Base-by-base conservation (phyloP, 2,888 invertebrate genomes). In the Sarcophaga carnaria region DNA sequence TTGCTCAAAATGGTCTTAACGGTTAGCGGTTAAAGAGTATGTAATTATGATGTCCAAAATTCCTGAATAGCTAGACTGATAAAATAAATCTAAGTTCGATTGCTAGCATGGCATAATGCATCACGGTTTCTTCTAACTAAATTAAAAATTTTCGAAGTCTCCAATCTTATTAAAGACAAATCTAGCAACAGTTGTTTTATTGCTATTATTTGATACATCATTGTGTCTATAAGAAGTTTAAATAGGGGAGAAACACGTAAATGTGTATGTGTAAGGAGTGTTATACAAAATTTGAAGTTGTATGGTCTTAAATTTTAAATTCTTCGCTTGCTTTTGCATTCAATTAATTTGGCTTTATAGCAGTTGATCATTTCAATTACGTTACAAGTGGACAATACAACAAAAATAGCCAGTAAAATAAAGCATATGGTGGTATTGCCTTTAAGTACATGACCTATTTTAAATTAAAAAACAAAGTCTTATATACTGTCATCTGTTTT, bases 341-440 rank as follows among this genome's bases (percentile, higher is more conserved):
- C 64, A 59, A 74, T 66, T 72, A 45, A 59, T 12, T 37, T 37
- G 54, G 12, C 54, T 54, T 12, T 54, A 54, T 54, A 54, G 10
- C 37, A 54, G 54, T 17, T 54, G 12, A 5, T 54, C 12, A 5
- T 54, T 54, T 54, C 17, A 54, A 54, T 54, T 14, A 14, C 17
- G 4, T 12, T 54, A 54, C 54, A 54, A 54, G 54, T 54, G 54
- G 54, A 54, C 12, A 54, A 17, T 17, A 17, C 54, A 14, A 54
- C 5, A 54, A 54, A 49, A 72, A 62, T 78, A 60, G 59, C 83
- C 72, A 83, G 72, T 83, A 78, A 77, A 78, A 72, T 63, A 78
- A 83, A 67, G 49, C 83, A 83, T 62, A 22, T 83, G 78, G 54
- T 83, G 78, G 54, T 54, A 54, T 54, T 54, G 2, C 4, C 4